These are phyloP conservation scores for Pelochelys cantorii DNA, from an alignment of 2,797 vertebrate species.

Conservation along the genomic window DNA sequence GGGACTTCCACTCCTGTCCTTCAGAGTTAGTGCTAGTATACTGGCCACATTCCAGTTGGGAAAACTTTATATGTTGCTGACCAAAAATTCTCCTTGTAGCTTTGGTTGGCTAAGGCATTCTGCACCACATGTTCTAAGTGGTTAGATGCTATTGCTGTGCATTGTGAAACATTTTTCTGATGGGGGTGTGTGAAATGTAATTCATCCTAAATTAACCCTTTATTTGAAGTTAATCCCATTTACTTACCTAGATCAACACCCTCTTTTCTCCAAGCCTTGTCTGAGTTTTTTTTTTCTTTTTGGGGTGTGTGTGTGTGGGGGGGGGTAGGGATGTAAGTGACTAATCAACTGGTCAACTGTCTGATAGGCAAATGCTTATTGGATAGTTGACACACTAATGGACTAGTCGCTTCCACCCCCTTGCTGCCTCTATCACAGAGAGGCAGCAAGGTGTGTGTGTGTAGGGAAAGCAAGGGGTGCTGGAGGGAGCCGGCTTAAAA, in stretches of 20 bases:
- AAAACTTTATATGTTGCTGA: not conserved
- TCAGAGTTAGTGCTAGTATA: not conserved
- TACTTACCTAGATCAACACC: rapidly evolving
- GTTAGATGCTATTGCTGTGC: not conserved
- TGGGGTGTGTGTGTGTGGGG: too few relatives aligned
- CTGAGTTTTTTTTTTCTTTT: too few relatives aligned
- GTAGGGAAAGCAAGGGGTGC: too few relatives aligned
- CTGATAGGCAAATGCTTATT: too few relatives aligned
- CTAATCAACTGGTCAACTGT: too few relatives aligned
- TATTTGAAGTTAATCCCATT: not conserved
- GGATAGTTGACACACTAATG: too few relatives aligned
- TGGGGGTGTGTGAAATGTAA: not conserved
- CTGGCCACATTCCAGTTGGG: rapidly evolving
- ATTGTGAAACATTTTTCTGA: not conserved
- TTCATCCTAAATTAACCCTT: not conserved
- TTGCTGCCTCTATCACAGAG: too few relatives aligned
- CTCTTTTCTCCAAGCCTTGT: not conserved
- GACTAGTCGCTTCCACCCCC: too few relatives aligned
- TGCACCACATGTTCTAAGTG: not conserved
- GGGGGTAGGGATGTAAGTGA: too few relatives aligned
- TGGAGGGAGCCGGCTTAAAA: too few relatives aligned
- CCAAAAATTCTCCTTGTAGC: not conserved
- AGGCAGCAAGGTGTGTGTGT: too few relatives aligned
- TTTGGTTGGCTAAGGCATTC: rapidly evolving
- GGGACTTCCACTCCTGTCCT: not conserved